phyloP scores from a whole-genome alignment of 1,140 invertebrate species.

The Philotrypesis tridentata region DNA sequence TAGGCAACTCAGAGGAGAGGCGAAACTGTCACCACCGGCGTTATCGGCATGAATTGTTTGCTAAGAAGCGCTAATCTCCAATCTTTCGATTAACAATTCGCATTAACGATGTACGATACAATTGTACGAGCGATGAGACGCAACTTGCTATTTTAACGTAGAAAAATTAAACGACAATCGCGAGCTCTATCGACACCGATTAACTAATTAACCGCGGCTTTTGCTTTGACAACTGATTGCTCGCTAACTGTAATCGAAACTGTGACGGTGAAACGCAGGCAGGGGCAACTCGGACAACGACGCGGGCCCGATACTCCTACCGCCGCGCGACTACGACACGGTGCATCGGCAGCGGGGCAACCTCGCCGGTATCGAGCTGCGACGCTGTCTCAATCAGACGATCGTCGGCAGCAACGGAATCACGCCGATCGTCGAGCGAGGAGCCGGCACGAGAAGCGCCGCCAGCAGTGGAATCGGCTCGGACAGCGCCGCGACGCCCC shows the following conservation, averaged over 20 bases:
- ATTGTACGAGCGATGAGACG: no score
- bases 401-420: conserved; percentile 77
- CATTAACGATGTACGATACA: no score
- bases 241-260: not conserved
- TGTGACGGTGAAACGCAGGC: conserved; percentile 51
- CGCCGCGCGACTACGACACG: conserved; percentile 95
- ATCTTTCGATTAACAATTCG: no score
- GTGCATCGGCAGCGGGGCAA: conserved; percentile 89
- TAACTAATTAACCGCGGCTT: no score
- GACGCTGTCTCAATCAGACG: conserved; percentile 82
- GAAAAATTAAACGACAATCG: no score
- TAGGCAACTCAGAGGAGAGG: not conserved
- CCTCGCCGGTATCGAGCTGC: conserved; percentile 84
- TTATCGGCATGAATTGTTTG: no score
- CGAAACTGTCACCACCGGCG: conserved; percentile 7
- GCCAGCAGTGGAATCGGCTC: conserved; percentile 86
- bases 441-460: conserved; percentile 70
- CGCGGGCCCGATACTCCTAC: conserved; percentile 87
- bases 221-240: no score
- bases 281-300: conserved; percentile 70
- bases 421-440: conserved; percentile 27
- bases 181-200: conserved; percentile 11
- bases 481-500: conserved; percentile 87
- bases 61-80: no score
- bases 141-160: no score